phyloP scores from a whole-genome alignment of 2,113 vertebrate genomes.

The Clarias magur region DNA sequence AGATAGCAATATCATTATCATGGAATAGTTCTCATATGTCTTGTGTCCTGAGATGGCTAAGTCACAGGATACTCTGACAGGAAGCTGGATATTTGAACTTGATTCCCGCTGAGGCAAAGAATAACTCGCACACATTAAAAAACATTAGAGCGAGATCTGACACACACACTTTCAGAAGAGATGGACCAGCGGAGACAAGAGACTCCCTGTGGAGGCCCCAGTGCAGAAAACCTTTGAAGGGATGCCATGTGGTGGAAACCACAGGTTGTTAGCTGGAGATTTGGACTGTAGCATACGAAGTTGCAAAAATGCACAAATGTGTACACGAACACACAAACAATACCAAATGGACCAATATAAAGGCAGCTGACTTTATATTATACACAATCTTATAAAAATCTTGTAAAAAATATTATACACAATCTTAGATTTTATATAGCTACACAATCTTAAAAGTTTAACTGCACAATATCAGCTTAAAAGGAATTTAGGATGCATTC shows the following conservation, averaged over 20 bases:
- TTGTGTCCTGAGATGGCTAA: conserved; percentile 35
- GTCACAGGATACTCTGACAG: conserved; percentile 42
- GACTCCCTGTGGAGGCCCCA: conserved; percentile 65
- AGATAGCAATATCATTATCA: neutral
- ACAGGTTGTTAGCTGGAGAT: conserved; percentile 73
- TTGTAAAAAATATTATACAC: no score
- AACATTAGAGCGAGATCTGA: conserved; percentile 64
- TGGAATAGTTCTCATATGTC: conserved; percentile 28
- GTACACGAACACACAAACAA: conserved; percentile 63
- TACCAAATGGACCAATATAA: neutral
- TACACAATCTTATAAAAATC: neutral
- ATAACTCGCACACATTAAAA: conserved; percentile 62
- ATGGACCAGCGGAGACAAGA: conserved; percentile 61
- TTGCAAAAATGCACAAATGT: conserved; percentile 39
- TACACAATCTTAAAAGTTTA: neutral
- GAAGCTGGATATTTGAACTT: conserved; percentile 51
- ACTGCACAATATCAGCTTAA: neutral
- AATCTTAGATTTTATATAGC: no score
- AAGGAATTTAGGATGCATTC: neutral
- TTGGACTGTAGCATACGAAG: conserved; percentile 70
- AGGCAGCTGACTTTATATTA: neutral
- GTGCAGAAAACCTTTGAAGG: conserved; percentile 69
- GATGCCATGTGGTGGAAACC: conserved; percentile 76
- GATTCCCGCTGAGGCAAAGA: conserved; percentile 55
- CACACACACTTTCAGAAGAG: conserved; percentile 59